Conservation (phyloP, 1,140 invertebrate species). For the Temnothorax longispinosus region DNA sequence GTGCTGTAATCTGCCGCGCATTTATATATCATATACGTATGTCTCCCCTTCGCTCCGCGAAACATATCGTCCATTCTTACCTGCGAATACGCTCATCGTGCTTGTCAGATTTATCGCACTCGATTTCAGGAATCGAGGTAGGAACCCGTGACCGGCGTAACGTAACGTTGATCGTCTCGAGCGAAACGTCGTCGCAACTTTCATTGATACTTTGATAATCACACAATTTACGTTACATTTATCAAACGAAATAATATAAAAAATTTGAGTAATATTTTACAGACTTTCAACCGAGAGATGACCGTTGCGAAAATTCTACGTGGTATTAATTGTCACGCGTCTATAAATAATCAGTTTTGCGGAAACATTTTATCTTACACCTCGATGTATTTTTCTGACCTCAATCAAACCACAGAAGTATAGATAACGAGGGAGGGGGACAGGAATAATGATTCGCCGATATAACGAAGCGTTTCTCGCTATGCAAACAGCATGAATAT, state of each 20-base stretch:
- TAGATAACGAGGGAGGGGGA: not conserved
- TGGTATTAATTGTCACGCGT: not conserved
- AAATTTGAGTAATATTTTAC: not conserved
- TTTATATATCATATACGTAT: not conserved
- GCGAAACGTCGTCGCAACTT: not conserved
- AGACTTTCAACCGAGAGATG: not conserved
- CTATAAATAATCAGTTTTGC: not conserved
- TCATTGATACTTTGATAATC: not conserved
- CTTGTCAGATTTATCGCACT: conserved; percentile 21
- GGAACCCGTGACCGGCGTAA: not conserved
- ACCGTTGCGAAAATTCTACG: not conserved
- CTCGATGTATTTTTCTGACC: not conserved
- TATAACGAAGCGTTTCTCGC: not conserved
- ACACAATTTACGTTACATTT: not conserved
- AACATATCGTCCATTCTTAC: conserved; percentile 29
- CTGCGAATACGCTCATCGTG: not conserved
- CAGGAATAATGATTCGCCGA: not conserved
- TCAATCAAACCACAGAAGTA: not conserved
- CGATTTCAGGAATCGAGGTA: conserved; percentile 3
- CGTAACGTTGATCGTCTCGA: not conserved
- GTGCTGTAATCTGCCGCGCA: conserved; percentile 31
- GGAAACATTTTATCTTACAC: not conserved
- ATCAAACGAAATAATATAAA: not conserved
- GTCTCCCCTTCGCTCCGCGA: conserved; percentile 16
- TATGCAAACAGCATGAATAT: not conserved